These are phyloP conservation scores for Phragmatobia fuliginosa DNA, from an alignment of 2,888 invertebrate genomes.

Conservation along the genomic window DNA sequence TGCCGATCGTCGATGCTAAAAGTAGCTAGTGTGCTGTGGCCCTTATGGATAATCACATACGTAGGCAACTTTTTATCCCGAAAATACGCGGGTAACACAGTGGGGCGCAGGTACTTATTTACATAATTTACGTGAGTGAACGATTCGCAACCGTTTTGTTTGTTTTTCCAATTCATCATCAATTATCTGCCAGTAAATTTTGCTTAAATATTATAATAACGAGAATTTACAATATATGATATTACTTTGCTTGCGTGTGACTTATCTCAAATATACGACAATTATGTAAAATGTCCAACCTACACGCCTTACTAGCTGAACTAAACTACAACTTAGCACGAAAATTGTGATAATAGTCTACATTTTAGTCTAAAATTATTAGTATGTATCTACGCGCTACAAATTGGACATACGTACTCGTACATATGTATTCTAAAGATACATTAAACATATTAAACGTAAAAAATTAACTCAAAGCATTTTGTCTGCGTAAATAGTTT, in stretches of 20 bases:
- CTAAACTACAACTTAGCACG: not conserved
- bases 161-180: not conserved
- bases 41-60: too few relatives aligned
- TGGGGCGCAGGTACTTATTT: too few relatives aligned
- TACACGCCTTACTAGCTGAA: not conserved
- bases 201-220: not conserved
- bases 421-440: too few relatives aligned
- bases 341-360: not conserved
- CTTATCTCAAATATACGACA: not conserved
- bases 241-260: not conserved
- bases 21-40: too few relatives aligned
- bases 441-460: not conserved
- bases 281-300: slow-evolving; percentile 1
- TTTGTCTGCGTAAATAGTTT: not conserved
- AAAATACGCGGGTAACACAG: too few relatives aligned
- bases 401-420: too few relatives aligned
- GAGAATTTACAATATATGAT: not conserved
- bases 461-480: not conserved
- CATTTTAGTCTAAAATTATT: not conserved
- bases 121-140: not conserved
- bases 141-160: not conserved
- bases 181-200: not conserved
- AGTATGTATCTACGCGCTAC: not conserved
- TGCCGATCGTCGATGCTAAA: too few relatives aligned
- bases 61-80: too few relatives aligned